A percentile compares a stretch with the other conserved stretches of the same genome.
Conservation (phyloP, 2,797 vertebrate genomes). For the Emys orbicularis region DNA sequence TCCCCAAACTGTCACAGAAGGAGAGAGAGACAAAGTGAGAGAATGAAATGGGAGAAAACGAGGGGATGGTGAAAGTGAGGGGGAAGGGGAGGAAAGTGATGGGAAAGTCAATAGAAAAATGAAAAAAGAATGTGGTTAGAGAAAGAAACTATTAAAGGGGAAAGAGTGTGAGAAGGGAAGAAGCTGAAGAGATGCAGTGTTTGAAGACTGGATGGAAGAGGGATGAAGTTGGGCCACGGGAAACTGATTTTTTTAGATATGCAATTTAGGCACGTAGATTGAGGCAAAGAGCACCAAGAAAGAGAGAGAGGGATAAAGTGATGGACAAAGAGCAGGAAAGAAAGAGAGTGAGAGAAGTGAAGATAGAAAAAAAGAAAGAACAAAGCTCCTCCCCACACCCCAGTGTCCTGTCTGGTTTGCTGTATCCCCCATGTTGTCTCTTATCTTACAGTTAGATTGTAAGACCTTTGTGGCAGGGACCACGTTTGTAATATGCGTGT, state of each 20-base stretch:
- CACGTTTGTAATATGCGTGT: neutral
- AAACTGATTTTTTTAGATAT: neutral
- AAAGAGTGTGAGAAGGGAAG: neutral
- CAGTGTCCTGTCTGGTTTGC: neutral
- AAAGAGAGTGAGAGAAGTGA: conserved; percentile 45
- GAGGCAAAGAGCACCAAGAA: conserved; percentile 56
- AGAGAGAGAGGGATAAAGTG: neutral
- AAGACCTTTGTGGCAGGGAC: conserved; percentile 28
- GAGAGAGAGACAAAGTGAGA: neutral
- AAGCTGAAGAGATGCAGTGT: conserved; percentile 8
- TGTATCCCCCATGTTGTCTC: neutral
- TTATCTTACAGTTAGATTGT: neutral
- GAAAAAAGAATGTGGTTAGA: neutral
- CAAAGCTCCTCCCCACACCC: conserved; percentile 42
- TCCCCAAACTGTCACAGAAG: conserved; percentile 72
- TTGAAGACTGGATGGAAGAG: neutral
- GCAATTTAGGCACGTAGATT: conserved; percentile 31
- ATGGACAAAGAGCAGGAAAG: conserved; percentile 41
- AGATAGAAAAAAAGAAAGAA: conserved; percentile 66
- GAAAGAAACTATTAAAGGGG: neutral
- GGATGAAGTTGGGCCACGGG: neutral
- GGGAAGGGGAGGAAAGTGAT: neutral
- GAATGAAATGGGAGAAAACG: neutral
- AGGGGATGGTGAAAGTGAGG: neutral
- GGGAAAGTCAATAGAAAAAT: neutral